Evolutionary conservation across 2,797 vertebrate genomes (phyloP).

Genomic region (Tarsius wallacei): DNA sequence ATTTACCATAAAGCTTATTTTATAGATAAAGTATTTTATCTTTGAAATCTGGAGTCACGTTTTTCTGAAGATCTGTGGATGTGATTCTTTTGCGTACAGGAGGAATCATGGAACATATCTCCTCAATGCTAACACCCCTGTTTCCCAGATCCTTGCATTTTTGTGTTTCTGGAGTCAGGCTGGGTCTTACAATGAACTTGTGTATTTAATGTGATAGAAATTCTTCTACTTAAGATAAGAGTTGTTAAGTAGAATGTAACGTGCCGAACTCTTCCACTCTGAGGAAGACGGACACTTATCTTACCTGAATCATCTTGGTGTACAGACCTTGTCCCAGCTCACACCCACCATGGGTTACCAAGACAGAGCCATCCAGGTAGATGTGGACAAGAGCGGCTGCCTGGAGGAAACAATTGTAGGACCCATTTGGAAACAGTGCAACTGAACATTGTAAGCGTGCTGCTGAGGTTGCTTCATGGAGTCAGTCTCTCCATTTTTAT

Average conservation of each 20-base stretch:
- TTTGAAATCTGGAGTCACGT: neutral
- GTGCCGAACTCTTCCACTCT: neutral
- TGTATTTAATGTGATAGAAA: neutral
- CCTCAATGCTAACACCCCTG: neutral
- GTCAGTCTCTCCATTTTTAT: neutral
- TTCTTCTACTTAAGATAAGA: neutral
- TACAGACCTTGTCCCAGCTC: conserved; percentile 91
- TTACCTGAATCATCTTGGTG: conserved; percentile 92
- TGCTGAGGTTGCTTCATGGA: neutral
- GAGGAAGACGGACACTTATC: neutral
- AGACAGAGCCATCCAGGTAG: conserved; percentile 91
- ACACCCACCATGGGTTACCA: conserved; percentile 90
- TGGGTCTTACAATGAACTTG: neutral
- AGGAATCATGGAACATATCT: neutral
- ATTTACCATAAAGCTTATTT: neutral
- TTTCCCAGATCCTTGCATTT: neutral
- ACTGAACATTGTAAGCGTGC: neutral
- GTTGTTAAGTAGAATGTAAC: no score
- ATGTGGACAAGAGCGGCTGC: conserved; percentile 90
- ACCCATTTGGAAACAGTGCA: neutral
- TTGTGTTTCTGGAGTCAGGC: neutral
- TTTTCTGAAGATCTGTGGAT: neutral
- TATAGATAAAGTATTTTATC: neutral
- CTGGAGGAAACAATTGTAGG: conserved; percentile 73
- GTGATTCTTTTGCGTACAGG: neutral